Conservation (phyloP, 1,140 invertebrate species). For the Anagrus nilaparvatae region DNA sequence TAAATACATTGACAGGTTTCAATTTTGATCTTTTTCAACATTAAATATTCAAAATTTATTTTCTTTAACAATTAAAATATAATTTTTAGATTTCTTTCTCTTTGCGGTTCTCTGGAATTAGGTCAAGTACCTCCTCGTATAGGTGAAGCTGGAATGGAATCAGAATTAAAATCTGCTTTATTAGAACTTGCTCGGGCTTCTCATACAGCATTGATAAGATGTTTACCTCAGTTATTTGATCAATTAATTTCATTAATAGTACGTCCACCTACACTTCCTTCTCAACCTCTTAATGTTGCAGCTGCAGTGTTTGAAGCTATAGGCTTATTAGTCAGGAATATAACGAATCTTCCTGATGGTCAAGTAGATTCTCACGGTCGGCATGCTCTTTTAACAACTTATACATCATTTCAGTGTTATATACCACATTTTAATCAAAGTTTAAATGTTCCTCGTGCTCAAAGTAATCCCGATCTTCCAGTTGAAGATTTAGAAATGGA, state of each 20-base stretch:
- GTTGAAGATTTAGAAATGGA: slow-evolving; percentile 49
- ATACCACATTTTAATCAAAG: slow-evolving; percentile 47
- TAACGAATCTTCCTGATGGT: slow-evolving; percentile 65
- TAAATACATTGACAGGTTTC: slow-evolving; percentile 43
- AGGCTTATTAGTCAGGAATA: slow-evolving; percentile 63
- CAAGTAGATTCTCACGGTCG: slow-evolving; percentile 73
- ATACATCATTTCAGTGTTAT: slow-evolving; percentile 77
- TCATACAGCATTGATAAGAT: slow-evolving; percentile 73
- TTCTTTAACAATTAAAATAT: too few relatives aligned
- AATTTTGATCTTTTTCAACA: too few relatives aligned
- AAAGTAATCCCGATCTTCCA: slow-evolving; percentile 53
- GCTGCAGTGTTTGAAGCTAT: slow-evolving; percentile 69
- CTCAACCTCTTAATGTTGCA: slow-evolving; percentile 64
- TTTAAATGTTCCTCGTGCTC: slow-evolving; percentile 28
- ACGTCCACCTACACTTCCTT: slow-evolving; percentile 62
- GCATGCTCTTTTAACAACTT: slow-evolving; percentile 69
- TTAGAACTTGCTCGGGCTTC: slow-evolving; percentile 59
- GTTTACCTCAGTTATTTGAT: slow-evolving; percentile 79
- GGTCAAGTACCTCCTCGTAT: slow-evolving; percentile 65
- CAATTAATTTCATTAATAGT: slow-evolving; percentile 77
- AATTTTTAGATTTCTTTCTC: slow-evolving; percentile 65
- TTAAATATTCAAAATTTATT: too few relatives aligned
- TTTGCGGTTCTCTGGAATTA: slow-evolving; percentile 67
- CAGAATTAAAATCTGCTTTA: slow-evolving; percentile 55
- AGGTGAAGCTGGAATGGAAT: slow-evolving; percentile 68